Percentiles rank a stretch among this genome's conserved stretches.
Evolutionary conservation across 2,797 vertebrate species (phyloP).

Genomic region (Chelon labrosus): DNA sequence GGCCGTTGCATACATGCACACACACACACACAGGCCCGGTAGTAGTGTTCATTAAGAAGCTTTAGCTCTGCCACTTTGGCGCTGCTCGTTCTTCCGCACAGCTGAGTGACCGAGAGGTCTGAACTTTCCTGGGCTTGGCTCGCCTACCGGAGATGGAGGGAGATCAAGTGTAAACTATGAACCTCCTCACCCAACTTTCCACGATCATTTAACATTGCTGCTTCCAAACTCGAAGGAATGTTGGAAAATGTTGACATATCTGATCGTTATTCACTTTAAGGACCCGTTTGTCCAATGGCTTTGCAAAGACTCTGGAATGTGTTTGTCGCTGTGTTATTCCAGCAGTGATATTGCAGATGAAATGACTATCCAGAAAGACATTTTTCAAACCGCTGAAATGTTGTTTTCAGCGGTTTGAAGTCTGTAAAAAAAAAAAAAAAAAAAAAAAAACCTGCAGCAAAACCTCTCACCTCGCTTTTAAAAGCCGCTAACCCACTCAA

Average conservation of each 20-base stretch:
- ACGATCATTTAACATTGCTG: conserved; percentile 16
- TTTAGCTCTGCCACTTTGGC: conserved; percentile 30
- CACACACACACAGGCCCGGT: conserved; percentile 12
- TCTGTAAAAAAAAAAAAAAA: neutral
- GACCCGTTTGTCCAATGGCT: conserved; percentile 12
- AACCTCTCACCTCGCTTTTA: conserved; percentile 38
- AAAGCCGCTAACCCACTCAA: conserved; percentile 39
- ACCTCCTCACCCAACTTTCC: conserved; percentile 6
- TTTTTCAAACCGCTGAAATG: neutral
- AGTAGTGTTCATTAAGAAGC: conserved; percentile 48
- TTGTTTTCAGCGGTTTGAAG: conserved; percentile 23
- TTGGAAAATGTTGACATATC: conserved; percentile 6
- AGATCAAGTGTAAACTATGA: conserved; percentile 14
- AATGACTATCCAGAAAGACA: neutral
- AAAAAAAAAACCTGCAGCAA: conserved; percentile 14
- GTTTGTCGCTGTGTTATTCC: neutral
- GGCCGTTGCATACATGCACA: conserved; percentile 13
- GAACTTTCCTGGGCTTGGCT: conserved; percentile 48
- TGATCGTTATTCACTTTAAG: conserved; percentile 20
- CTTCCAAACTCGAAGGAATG: neutral
- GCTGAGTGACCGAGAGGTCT: conserved; percentile 44
- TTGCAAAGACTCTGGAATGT: neutral
- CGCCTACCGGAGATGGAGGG: conserved; percentile 20
- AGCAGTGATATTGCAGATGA: neutral
- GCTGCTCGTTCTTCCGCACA: conserved; percentile 41